Evolutionary conservation across 2,797 vertebrate genomes (phyloP), one percentile per base, ranked within the genome.

Genomic region (Anableps anableps): DNA sequence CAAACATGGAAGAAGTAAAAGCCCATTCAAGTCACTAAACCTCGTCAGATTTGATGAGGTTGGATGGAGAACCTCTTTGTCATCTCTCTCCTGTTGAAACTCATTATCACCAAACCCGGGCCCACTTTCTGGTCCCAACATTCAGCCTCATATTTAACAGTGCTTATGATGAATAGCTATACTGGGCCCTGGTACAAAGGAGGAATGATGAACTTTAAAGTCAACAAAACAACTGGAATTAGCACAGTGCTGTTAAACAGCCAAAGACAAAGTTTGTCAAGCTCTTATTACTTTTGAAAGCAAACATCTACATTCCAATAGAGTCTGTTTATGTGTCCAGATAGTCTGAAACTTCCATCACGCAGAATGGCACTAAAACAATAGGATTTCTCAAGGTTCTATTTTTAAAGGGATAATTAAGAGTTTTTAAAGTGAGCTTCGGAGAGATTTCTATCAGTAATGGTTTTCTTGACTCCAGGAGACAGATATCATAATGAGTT

Each of bases 301-400:
- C 90, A 95, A 90, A 95, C 86, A 88, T 92, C 92, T 21, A 96
- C 94, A 96, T 96, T 96, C 95, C 94, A 91, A 48, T 79, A 72
- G 77, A 66, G 78, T 62, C 64, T 88, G 88, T 92, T 90, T 89
- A 74, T 88, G 76, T 82, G 83, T 80, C 41, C 71, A n/a, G 68
- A 79, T 47, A 72, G 83, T 85, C 38, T 76, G 62, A 83, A 86
- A 26, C 55, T 68, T 72, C 53, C 53, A 83, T 72, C 73, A 17
- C 34, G 62, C 41, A 74, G 21, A 26, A 38, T 11, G 7, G 51
- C 31, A 55, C 50, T 51, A 10, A 58, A 26, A 43, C 14, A 50
- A 23, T 14, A 29, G 3, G 13, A 21, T 9, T 41, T 70, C 26
- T 29, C 14, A 51, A 41, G 64, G 47, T 70, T 77, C 23, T 43